Base-by-base conservation (phyloP, 2,888 invertebrate genomes). In the Phlogophora meticulosa region DNA sequence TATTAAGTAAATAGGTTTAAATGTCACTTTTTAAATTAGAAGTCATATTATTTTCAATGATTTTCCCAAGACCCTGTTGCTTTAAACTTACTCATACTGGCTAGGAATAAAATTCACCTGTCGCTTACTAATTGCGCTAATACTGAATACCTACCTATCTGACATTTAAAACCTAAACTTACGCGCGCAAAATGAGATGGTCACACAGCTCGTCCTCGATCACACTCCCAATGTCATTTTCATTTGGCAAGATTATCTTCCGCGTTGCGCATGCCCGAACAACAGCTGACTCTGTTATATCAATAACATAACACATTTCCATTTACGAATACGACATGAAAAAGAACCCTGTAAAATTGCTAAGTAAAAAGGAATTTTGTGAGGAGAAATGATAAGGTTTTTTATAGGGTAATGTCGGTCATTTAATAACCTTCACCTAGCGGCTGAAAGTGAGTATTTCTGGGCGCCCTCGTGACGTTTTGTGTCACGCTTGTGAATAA, bases 381-480 rank as follows among this genome's bases (percentile, higher is more conserved):
- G 9, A 55, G 5, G 62, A 34, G 42, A 67, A 72, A 64, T 59
- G 48, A 38, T 36, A 49, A 63, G 62, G 61, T 68, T 80, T 72
- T 62, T 62, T 58, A 48, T 45, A 74, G 24, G 52, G 66, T 59
- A 65, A 68, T 69, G 69, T 65, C 74, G 72, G 76, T 78, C 74
- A 72, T 65, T 65, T 38, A 51, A 72, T 91, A 92, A 92, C 94
- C 94, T 94, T 95, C 94, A 94, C 93, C 93, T 93, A 92, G 91
- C 92, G 84, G 84, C 93, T 93, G 92, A 94, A 93, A 93, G 88
- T 87, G 88, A 79, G 87, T 93, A 95, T 94, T 94, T 94, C 90
- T 90, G 93, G 85, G 82, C 87, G 94, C 86, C 93, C 94, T 94
- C 93, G 94, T 94, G 92, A 94, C 93, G 94, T 93, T 91, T 90